phyloP scores from a whole-genome alignment of 2,113 vertebrate species.

The Hippocampus guttulatus region DNA sequence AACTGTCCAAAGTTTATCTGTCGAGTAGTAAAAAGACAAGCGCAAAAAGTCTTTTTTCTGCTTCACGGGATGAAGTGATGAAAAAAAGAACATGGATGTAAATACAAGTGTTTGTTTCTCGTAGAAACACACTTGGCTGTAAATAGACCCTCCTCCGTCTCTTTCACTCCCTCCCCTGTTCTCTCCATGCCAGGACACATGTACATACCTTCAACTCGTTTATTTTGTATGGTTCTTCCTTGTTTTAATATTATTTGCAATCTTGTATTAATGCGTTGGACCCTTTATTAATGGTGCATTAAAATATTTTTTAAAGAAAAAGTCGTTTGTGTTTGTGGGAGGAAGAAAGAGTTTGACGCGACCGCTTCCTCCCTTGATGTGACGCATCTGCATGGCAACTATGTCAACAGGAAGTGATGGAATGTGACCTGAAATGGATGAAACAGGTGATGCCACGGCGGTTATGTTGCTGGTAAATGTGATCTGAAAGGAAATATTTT shows the following conservation, averaged over 20 bases:
- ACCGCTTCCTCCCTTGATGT: background rate
- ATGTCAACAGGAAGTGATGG: background rate
- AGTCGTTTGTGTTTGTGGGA: background rate
- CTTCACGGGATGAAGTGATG: conserved; percentile 50
- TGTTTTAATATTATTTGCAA: conserved; percentile 84
- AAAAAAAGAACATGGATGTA: conserved; percentile 67
- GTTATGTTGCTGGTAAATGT: no score
- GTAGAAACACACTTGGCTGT: conserved; percentile 78
- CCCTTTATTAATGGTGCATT: conserved; percentile 84
- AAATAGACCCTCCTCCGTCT: conserved; percentile 70
- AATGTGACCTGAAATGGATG: background rate
- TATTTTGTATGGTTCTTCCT: conserved; percentile 71
- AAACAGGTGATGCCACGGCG: background rate
- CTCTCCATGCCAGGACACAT: conserved; percentile 67
- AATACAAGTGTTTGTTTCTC: conserved; percentile 81
- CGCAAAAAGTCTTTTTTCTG: conserved; percentile 52
- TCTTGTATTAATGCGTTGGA: conserved; percentile 84
- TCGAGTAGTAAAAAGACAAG: conserved; percentile 18
- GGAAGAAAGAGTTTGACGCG: background rate
- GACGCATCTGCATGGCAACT: background rate
- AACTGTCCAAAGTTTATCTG: conserved; percentile 6
- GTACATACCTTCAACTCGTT: conserved; percentile 78
- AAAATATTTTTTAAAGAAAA: conserved; percentile 83
- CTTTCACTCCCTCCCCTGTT: conserved; percentile 67
- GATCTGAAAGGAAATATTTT: background rate